These are phyloP conservation scores for Nomada ferruginata DNA, from an alignment of 2,888 invertebrate species.

Conservation along the genomic window DNA sequence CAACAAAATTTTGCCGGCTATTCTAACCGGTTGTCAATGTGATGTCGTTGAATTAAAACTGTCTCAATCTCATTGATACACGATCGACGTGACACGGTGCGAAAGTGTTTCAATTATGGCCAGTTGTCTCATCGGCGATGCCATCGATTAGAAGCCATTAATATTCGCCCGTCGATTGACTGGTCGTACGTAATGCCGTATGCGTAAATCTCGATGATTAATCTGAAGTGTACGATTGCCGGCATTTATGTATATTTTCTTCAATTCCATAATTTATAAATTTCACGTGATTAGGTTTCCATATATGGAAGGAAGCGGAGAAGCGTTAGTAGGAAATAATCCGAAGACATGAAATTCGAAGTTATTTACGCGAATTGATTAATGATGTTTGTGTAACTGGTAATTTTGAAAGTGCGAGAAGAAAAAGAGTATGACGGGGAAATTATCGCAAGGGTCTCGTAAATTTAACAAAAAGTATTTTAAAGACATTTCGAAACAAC, in stretches of 20 bases:
- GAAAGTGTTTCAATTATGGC: conserved; percentile 45
- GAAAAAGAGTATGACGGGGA: neutral
- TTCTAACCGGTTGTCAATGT: conserved; percentile 30
- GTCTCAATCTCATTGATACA: conserved; percentile 11
- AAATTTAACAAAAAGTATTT: neutral
- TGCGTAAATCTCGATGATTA: conserved; percentile 20
- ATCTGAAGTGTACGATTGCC: neutral
- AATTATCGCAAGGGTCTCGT: neutral
- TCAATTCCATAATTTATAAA: neutral
- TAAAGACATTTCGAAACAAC: neutral
- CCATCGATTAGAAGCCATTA: conserved; percentile 42
- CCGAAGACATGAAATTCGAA: neutral
- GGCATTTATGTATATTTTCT: too few species aligned
- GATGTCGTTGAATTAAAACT: conserved; percentile 28
- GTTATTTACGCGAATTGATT: neutral
- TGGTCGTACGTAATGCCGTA: neutral
- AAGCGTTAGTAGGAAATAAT: neutral
- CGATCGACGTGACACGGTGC: neutral
- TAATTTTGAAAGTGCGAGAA: neutral
- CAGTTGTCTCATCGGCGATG: conserved; percentile 31
- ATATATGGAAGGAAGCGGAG: neutral
- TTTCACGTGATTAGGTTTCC: conserved; percentile 1
- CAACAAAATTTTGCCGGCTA: conserved; percentile 5
- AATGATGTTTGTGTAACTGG: neutral
- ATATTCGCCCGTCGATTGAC: neutral